Base-by-base conservation (phyloP, 2,113 vertebrate genomes). In the Marcusenius ussheri region DNA sequence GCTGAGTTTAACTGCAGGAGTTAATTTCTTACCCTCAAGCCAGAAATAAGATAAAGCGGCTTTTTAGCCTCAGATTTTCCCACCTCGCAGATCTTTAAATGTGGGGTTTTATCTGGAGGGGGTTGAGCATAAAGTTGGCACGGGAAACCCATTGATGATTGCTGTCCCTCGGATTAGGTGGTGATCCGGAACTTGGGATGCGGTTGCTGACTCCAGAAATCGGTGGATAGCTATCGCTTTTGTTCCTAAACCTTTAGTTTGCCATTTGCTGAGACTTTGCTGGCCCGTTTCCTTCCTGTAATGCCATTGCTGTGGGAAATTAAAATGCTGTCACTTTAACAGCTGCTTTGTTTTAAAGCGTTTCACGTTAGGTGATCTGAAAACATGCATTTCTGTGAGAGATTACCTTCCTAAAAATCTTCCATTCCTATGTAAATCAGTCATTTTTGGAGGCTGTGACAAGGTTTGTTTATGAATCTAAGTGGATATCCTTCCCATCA, bases 1-100 rank as follows among this genome's bases (percentile, higher is more conserved):
- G 92, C 92, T 93, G 93, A 83, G 92, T 70, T 49, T 58, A 87
- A 35, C 92, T 90, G 92, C 91, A 91, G 93, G 93, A 89, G 92
- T 89, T 74, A 83, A 70, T 88, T 91, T 93, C 92, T 92, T 91
- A 91, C 91, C 92, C 92, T 84, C 21, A 91, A 93, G 92, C 93
- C 87, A 93, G 92, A 58, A 86, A 91, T 91, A 90, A 92, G 92
- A 93, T 93, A 92, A 93, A 93, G 92, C 91, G 88, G 92, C 92
- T 91, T 93, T 90, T 90, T 92, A 91, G 91, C 90, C 89, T 90
- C 70, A 58, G 83, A 92, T 90, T 91, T 77, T 90, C 53, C 31
- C 56, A 70, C 83, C 83, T 49, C 45, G 83, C 2, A 13, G 83
- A 49, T 50, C 46, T 86, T 46, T 86, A 86, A 50, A 86, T 49